A percentile compares a stretch with the other conserved stretches of the same genome.
Evolutionary conservation across 64 coral and sea anemone genomes (phyloP).

Genomic region (Montipora cactus): DNA sequence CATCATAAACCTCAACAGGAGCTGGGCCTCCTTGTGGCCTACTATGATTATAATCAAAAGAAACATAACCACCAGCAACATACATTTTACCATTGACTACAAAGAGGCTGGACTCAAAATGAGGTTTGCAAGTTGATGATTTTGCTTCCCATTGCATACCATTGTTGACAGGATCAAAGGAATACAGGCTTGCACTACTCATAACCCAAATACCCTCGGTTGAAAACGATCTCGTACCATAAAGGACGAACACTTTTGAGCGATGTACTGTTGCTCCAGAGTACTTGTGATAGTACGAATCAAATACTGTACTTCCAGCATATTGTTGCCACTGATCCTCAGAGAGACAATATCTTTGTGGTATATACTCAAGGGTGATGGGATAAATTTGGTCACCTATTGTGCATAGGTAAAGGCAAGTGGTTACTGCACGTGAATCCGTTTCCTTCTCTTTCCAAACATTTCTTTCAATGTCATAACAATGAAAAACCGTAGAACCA

Average conservation of each 20-base stretch:
- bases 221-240: not conserved
- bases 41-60: rapidly evolving
- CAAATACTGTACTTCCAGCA: too few species aligned
- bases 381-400: conserved; percentile 2
- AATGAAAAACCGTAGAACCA: not conserved
- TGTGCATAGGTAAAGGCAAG: not conserved
- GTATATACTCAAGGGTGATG: not conserved
- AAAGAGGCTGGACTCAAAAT: conserved; percentile 37
- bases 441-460: not conserved
- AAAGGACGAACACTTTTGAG: not conserved
- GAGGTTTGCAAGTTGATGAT: not conserved
- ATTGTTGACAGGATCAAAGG: conserved; percentile 1
- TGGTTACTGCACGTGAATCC: not conserved
- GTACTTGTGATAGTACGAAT: not conserved
- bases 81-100: conserved; percentile 2
- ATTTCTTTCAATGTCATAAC: conserved; percentile 25
- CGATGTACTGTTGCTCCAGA: not conserved
- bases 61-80: not conserved
- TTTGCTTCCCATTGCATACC: not conserved
- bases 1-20: conserved; percentile 36
- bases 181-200: not conserved
- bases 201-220: not conserved
- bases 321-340: not conserved
- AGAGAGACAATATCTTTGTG: conserved; percentile 8
- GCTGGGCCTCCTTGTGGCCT: not conserved